Base-by-base conservation (phyloP, 2,797 vertebrate species). In the Fistularia commersonii region DNA sequence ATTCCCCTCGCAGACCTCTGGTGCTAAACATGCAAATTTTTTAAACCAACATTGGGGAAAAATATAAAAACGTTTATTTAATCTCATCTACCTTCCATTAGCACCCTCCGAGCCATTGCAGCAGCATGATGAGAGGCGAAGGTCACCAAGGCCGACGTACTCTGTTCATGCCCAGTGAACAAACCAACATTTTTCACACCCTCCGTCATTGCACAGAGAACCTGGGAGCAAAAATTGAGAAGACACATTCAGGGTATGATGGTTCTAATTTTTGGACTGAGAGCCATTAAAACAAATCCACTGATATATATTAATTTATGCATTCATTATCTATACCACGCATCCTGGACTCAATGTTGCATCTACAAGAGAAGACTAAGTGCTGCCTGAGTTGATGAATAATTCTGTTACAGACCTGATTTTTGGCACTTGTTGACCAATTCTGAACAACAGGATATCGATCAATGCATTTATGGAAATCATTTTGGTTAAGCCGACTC, bases 41-140 rank as follows among this genome's bases (percentile, higher is more conserved):
- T 40, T 10, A 10, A 40, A 9, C 6, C 6, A 3, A 41, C 3
- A 1, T 41, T 5, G 11, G 11, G 11, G 23, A 41, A 41, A 12
- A 41, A 11, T 41, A 12, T 1, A 41, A 41, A 23, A 23, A 23
- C 2, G 23, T 23, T 23, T 2, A 23, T 23, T 23, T 23, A 4
- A 23, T 23, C 23, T 23, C 31, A 42, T 44, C 0, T 77, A 98
- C 95, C 94, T 95, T 95, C 89, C 37, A 84, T 69, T 6, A 98
- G 74, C 6, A 73, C 51, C 61, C 94, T 98, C 86, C 97, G 97
- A 41, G 94, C 95, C 91, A 94, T 88, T 1, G 96, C 93, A 0
- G 96, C 95, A 0, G 88, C 64, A 0, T 83, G 72, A 51, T 98
- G 95, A 0, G 93, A 91, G 3, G 50, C 72, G 77, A 95, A 98